phyloP scores from a whole-genome alignment of 2,888 invertebrate species.

The Platycheirus albimanus region DNA sequence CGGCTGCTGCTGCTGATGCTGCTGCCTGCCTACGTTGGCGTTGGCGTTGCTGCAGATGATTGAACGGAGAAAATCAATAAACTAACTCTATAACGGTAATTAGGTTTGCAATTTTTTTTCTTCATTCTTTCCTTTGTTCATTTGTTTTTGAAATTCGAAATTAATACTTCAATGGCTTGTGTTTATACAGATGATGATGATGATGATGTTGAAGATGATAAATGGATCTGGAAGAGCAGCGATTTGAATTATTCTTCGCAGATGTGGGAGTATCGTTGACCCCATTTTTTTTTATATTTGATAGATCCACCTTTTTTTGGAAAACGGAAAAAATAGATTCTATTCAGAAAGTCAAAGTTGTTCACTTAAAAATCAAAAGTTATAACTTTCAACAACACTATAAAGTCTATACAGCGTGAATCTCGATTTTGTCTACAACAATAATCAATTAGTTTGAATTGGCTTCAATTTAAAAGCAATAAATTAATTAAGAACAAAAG shows the following conservation, averaged over 20 bases:
- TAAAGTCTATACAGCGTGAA: neutral
- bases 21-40: no score
- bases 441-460: constrained; percentile 18
- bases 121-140: neutral
- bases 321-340: no score
- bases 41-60: no score
- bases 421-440: constrained; percentile 1
- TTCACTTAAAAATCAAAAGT: no score
- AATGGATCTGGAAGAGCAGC: constrained; percentile 13
- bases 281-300: constrained; percentile 7
- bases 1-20: neutral
- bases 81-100: constrained; percentile 33
- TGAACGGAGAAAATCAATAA: constrained; percentile 18
- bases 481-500: constrained; percentile 15
- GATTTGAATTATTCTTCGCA: constrained; percentile 39
- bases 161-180: constrained; percentile 15
- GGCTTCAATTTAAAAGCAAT: constrained; percentile 31
- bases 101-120: constrained; percentile 25
- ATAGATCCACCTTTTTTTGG: neutral
- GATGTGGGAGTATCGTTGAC: constrained; percentile 25
- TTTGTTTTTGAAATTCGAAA: neutral
- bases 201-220: no score
- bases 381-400: no score
- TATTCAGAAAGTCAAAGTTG: no score
- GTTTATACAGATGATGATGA: constrained; percentile 31